Conservation (phyloP, 2,888 invertebrate species). For the Nudaria mundana region DNA sequence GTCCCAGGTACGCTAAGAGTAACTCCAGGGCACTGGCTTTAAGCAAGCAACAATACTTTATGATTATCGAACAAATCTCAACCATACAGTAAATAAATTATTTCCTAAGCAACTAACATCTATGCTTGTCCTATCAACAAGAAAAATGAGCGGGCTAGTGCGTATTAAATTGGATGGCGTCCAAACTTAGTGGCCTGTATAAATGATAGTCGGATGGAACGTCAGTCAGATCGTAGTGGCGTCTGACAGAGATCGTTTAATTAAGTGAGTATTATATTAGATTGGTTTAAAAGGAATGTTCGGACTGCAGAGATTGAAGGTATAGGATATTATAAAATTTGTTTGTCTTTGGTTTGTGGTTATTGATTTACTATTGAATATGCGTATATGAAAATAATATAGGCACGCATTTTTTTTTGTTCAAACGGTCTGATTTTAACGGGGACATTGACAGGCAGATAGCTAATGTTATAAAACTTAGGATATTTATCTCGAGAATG, state of each 20-base stretch:
- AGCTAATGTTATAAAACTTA: too few relatives aligned
- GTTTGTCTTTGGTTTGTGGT: background rate
- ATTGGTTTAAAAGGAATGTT: too few relatives aligned
- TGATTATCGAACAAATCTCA: slow-evolving; percentile 1
- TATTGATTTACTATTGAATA: background rate
- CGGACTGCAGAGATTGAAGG: slow-evolving; percentile 14
- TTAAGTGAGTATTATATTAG: slow-evolving; percentile 33
- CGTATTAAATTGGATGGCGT: slow-evolving; percentile 28
- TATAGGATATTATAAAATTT: slow-evolving; percentile 27
- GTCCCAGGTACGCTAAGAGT: too few relatives aligned
- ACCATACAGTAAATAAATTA: slow-evolving; percentile 10
- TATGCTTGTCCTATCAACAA: slow-evolving; percentile 15
- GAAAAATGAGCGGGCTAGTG: slow-evolving; percentile 11
- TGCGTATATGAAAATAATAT: too few relatives aligned
- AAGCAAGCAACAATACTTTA: too few relatives aligned
- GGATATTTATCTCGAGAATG: too few relatives aligned
- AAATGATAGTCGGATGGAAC: slow-evolving; percentile 31
- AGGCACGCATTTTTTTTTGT: too few relatives aligned
- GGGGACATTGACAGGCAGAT: too few relatives aligned
- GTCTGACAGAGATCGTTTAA: slow-evolving; percentile 27
- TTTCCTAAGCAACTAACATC: slow-evolving; percentile 12
- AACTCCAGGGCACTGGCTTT: too few relatives aligned
- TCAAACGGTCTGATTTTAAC: too few relatives aligned
- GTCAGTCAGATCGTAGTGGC: slow-evolving; percentile 6
- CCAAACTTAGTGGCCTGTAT: slow-evolving; percentile 21